Conservation (phyloP, 2,797 vertebrate species). For the Aplochiton taeniatus region DNA sequence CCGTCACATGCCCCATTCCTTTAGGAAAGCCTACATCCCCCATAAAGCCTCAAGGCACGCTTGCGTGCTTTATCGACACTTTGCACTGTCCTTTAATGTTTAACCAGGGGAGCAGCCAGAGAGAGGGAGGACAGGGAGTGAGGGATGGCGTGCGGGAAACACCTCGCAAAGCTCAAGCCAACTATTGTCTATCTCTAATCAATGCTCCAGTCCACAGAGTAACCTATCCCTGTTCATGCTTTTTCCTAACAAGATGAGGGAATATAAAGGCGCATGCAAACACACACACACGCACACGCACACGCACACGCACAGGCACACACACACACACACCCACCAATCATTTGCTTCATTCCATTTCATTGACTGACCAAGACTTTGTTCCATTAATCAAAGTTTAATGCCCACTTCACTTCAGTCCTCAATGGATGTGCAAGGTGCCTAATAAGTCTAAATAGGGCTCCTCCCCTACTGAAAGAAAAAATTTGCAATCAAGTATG, state of each 20-base stretch:
- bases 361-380: background rate
- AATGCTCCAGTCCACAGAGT: background rate
- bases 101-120: background rate
- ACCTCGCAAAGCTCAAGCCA: conserved; percentile 22
- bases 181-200: conserved; percentile 14
- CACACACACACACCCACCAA: background rate
- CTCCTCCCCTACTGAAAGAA: background rate
- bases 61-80: background rate
- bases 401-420: background rate
- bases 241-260: no score
- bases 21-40: no score
- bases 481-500: no score
- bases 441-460: no score
- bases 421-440: background rate
- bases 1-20: no score
- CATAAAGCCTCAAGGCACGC: background rate
- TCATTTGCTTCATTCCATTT: background rate
- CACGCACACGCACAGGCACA: background rate
- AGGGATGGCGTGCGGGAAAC: no score
- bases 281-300: background rate
- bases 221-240: background rate
- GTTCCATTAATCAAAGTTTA: background rate
- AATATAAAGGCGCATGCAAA: no score
- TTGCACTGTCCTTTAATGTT: background rate
- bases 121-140: background rate